Evolutionary conservation across 2,797 vertebrate genomes (phyloP).

Genomic region (Corythornis leucogaster): DNA sequence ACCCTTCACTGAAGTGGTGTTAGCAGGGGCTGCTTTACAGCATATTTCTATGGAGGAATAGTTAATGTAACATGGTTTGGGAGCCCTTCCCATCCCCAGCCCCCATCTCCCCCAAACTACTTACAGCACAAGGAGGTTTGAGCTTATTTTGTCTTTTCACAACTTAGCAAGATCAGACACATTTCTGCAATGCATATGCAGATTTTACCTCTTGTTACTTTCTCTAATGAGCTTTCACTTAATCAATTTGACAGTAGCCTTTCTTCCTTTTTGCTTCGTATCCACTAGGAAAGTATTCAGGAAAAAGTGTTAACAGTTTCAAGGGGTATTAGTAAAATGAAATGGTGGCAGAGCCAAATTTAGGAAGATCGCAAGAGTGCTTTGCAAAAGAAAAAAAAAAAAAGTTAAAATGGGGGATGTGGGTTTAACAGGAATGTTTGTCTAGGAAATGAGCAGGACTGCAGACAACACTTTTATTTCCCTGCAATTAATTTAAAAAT

Average conservation of each 20-base stretch:
- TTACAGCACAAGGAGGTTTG: slow-evolving; percentile 73
- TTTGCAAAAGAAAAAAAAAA: neutral
- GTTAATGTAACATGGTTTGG: slow-evolving; percentile 37
- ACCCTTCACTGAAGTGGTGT: slow-evolving; percentile 49
- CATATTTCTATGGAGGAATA: slow-evolving; percentile 52
- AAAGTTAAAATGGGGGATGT: slow-evolving; percentile 20
- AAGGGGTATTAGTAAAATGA: slow-evolving; percentile 67
- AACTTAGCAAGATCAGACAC: slow-evolving; percentile 81
- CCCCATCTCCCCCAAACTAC: slow-evolving; percentile 65
- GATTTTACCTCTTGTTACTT: slow-evolving; percentile 81
- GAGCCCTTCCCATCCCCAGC: slow-evolving; percentile 52
- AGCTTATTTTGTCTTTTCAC: slow-evolving; percentile 79
- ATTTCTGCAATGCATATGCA: slow-evolving; percentile 84
- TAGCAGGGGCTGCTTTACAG: neutral
- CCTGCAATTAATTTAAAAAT: neutral
- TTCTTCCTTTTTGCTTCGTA: slow-evolving; percentile 76
- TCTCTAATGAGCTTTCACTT: slow-evolving; percentile 85
- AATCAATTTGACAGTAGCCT: slow-evolving; percentile 84
- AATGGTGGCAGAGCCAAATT: slow-evolving; percentile 66
- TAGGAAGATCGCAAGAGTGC: slow-evolving; percentile 14
- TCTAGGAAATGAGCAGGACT: slow-evolving; percentile 27
- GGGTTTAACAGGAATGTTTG: slow-evolving; percentile 42
- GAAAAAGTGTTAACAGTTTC: slow-evolving; percentile 77
- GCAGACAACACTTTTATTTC: neutral
- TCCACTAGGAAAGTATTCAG: slow-evolving; percentile 78